Evolutionary conservation across 2,888 invertebrate genomes (phyloP), one percentile per base, ranked within the genome.

Genomic region (Bibio marci): DNA sequence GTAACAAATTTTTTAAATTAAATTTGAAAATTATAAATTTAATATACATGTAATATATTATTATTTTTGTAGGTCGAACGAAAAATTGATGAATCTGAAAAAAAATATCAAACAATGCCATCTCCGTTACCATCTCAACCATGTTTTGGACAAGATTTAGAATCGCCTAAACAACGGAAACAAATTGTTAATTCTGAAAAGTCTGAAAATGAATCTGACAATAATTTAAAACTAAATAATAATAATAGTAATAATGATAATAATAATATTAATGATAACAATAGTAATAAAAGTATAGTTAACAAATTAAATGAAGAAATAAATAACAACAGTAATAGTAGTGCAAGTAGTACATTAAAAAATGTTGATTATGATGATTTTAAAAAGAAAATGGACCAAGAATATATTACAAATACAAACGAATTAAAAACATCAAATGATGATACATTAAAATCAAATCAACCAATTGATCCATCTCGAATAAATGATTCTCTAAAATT

Each of bases 51-150:
- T n/a, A n/a, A n/a, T n/a, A n/a, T n/a, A n/a, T n/a, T n/a, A n/a
- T 30, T 31, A 35, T 11, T 43, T 43, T 26, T 6, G 8, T 27
- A 52, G 50, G 76, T 77, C 3, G 78, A 77, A 53, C 63, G 76
- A 30, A 70, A 70, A 49, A 59, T 70, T 13, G 71, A 70, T 44
- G 71, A 73, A 34, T 64, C 67, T 38, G 71, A 73, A 34, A 76
- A 76, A 52, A 56, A 71, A 25, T 79, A 78, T 54, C 75, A 73
- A 59, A 80, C 79, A 14, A 73, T 80, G 74, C 79, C 79, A 1
- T 63, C 70, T 37, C 69, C 69, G 43, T 60, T 76, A 35, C 67
- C 70, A 11, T 71, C 72, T 11, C 68, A 69, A 49, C 58, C 60
- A 38, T 64, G 63, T 46, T 56, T 44, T 5, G 44, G 45, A 12